Evolutionary conservation across 1,140 invertebrate species (phyloP).

Genomic region (Drosophila orena): DNA sequence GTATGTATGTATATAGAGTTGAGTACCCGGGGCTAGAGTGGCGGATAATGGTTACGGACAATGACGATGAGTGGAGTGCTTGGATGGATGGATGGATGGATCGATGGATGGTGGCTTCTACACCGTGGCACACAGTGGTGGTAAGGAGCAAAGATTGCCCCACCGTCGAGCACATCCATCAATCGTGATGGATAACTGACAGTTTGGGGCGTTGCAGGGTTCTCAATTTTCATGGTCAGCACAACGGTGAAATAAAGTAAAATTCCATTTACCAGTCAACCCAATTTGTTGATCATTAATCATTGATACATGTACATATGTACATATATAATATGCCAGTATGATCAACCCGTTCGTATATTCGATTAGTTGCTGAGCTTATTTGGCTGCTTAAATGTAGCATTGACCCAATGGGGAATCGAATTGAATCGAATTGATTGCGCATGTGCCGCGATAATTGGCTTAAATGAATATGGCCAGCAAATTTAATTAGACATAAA

Average conservation of each 20-base stretch:
- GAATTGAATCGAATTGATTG: constrained; percentile 32
- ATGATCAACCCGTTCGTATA: constrained; percentile 19
- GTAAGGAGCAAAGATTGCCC: neutral
- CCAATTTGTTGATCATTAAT: constrained; percentile 75
- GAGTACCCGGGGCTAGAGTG: constrained; percentile 35
- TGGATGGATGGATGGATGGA: too few species aligned
- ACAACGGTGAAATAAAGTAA: constrained; percentile 30
- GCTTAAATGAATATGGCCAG: constrained; percentile 73
- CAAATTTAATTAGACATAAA: constrained; percentile 82
- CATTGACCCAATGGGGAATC: constrained; percentile 69
- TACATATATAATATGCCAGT: too few species aligned
- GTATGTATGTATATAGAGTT: neutral
- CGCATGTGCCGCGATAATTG: constrained; percentile 63
- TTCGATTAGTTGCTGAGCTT: constrained; percentile 8
- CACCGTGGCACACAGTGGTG: constrained; percentile 1
- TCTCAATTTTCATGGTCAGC: constrained; percentile 56
- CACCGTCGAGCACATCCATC: constrained; percentile 32
- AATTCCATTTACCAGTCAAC: constrained; percentile 45
- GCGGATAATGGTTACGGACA: constrained; percentile 42
- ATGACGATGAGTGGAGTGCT: constrained; percentile 63
- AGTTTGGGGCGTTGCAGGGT: constrained; percentile 60
- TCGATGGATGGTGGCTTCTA: too few species aligned
- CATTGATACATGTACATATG: constrained; percentile 55
- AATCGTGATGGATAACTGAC: constrained; percentile 75
- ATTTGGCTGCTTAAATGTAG: constrained; percentile 40